Evolutionary conservation across 2,888 invertebrate species (phyloP), one percentile per base, ranked within the genome.

Genomic region (Hermaeophaga mercurialis): DNA sequence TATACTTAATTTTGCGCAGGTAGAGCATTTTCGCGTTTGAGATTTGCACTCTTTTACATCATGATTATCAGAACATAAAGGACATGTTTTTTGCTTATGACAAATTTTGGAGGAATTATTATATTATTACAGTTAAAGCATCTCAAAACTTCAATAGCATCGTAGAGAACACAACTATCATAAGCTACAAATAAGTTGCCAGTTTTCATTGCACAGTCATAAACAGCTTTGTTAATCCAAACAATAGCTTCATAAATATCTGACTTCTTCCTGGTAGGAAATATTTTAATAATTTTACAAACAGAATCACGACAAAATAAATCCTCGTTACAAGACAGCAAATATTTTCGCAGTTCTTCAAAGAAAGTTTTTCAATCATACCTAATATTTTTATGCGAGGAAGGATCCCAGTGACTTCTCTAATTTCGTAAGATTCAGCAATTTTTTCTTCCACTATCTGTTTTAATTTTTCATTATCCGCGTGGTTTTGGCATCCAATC

Each of bases 401-500:
- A 38, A 33, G 31, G 9, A 52, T 34, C 34, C 56, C 46, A 41
- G n/a, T 12, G 4, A 56, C 12, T 9, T 50, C 41, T 15, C 33
- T 12, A 15, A 56, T 36, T 3, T 39, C 36, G 15, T 52, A 56
- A 8, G 50, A 46, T 6, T 56, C 47, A 4, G 43, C 14, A 19
- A 56, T 33, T 41, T 46, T 52, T 9, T 56, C 46, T 14, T 36
- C 15, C 3, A 38, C 47, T n/a, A n/a, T n/a, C n/a, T n/a, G n/a
- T n/a, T n/a, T n/a, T n/a, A n/a, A n/a, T n/a, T n/a, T n/a, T n/a
- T n/a, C n/a, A n/a, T n/a, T n/a, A n/a, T n/a, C n/a, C n/a, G n/a
- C n/a, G n/a, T n/a, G n/a, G n/a, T n/a, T n/a, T n/a, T n/a, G n/a
- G n/a, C n/a, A n/a, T n/a, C n/a, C n/a, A n/a, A n/a, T n/a, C n/a